Percentiles rank a stretch among this genome's conserved stretches.
These are phyloP conservation scores for Mechanitis messenoides DNA, from an alignment of 2,888 invertebrate genomes.

Conservation along the genomic window DNA sequence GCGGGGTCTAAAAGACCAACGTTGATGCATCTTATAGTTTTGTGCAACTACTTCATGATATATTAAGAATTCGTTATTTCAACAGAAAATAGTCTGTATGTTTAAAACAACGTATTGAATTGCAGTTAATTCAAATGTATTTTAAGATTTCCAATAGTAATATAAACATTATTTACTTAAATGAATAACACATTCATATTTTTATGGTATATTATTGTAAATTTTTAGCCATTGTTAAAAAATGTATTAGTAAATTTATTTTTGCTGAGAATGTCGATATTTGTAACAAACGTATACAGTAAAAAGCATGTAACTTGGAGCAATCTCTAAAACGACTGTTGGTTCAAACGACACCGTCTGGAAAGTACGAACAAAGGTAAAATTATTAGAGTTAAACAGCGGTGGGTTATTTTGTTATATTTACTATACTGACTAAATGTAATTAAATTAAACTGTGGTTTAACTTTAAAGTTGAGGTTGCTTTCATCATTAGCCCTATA, in stretches of 20 bases:
- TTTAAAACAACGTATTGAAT: too few species aligned
- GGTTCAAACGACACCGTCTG: conserved; percentile 52
- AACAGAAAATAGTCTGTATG: too few species aligned
- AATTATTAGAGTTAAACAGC: conserved; percentile 41
- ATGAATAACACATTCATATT: too few species aligned
- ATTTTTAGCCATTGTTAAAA: too few species aligned
- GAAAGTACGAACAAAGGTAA: conserved; percentile 62
- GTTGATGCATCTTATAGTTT: neutral
- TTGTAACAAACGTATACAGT: neutral
- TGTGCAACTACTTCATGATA: neutral
- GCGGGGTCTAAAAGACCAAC: conserved; percentile 24
- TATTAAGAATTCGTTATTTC: too few species aligned
- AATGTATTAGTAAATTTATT: too few species aligned
- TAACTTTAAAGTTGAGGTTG: neutral
- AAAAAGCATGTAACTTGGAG: conserved; percentile 26
- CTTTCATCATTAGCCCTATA: neutral
- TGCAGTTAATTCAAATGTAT: too few species aligned
- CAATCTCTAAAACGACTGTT: conserved; percentile 30
- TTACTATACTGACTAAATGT: neutral
- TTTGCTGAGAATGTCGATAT: too few species aligned
- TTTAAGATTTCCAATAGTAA: too few species aligned
- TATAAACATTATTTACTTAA: too few species aligned
- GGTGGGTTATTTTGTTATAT: conserved; percentile 21
- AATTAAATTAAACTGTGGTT: neutral
- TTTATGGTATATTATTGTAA: too few species aligned